Conservation (phyloP, 2,888 invertebrate genomes). For the Diploptera punctata region DNA sequence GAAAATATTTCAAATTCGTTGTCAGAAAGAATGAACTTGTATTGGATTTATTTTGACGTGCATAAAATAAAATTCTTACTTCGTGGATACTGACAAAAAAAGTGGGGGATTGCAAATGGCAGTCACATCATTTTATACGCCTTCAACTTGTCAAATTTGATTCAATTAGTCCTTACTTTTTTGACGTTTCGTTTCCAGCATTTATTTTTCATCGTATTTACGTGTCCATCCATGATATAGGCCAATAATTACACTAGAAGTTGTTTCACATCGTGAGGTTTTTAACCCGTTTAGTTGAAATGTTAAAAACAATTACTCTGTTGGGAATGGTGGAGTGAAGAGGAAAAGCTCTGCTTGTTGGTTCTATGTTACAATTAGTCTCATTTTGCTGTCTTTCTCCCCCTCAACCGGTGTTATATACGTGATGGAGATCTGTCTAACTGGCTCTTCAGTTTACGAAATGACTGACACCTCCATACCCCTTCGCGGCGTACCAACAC, state of each 20-base stretch:
- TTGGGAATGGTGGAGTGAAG: neutral
- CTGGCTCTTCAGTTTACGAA: constrained; percentile 20
- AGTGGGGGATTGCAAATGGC: neutral
- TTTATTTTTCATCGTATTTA: constrained; percentile 12
- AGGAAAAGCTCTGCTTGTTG: neutral
- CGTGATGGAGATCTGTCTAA: constrained; percentile 26
- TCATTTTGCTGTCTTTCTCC: constrained; percentile 3
- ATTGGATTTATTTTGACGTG: neutral
- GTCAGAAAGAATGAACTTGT: constrained; percentile 1
- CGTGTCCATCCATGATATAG: constrained; percentile 2
- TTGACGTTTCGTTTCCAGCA: constrained; percentile 18
- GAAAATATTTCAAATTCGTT: neutral
- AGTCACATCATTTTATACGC: neutral
- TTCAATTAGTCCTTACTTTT: constrained; percentile 18
- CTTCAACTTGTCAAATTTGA: constrained; percentile 19
- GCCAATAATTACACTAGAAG: neutral
- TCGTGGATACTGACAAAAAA: neutral
- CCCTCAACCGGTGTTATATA: neutral
- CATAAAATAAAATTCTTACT: neutral
- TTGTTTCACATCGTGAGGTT: neutral
- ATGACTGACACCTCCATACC: constrained; percentile 33
- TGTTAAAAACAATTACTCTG: constrained; percentile 25
- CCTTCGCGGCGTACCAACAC: constrained; percentile 36
- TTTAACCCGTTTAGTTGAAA: constrained; percentile 30
- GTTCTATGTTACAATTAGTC: neutral